phyloP scores from a whole-genome alignment of 2,113 vertebrate species.

The Myotis davidii region DNA sequence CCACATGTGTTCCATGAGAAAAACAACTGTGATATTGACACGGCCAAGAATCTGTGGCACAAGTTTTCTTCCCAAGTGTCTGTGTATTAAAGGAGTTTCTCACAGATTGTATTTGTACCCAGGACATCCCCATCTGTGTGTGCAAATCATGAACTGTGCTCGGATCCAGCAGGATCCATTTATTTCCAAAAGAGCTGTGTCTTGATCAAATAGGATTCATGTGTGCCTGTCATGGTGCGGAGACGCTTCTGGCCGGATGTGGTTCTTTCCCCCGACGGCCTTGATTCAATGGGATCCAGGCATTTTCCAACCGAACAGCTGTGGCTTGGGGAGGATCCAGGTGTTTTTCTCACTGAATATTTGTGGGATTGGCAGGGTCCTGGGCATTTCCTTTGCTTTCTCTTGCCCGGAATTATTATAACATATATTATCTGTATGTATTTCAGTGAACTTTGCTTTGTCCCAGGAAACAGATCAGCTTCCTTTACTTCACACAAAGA shows the following conservation, averaged over 20 bases:
- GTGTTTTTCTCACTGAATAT: constrained; percentile 84
- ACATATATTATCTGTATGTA: constrained; percentile 74
- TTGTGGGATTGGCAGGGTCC: constrained; percentile 83
- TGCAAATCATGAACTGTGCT: constrained; percentile 63
- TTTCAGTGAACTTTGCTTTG: constrained; percentile 71
- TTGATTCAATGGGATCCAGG: constrained; percentile 85
- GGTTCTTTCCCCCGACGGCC: constrained; percentile 79
- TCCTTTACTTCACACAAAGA: constrained; percentile 23
- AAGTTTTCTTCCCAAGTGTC: constrained; percentile 11
- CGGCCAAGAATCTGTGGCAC: neutral
- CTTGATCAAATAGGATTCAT: constrained; percentile 82
- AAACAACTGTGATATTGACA: neutral
- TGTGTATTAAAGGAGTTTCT: neutral
- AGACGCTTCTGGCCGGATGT: constrained; percentile 81
- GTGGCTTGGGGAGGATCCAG: constrained; percentile 86
- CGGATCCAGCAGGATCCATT: constrained; percentile 80
- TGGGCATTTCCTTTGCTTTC: constrained; percentile 82
- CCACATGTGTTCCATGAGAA: neutral
- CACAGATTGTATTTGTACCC: constrained; percentile 1
- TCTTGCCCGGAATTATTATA: constrained; percentile 81
- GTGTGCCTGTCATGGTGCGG: constrained; percentile 77
- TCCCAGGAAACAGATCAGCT: constrained; percentile 67
- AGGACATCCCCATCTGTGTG: constrained; percentile 44
- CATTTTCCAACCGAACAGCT: constrained; percentile 86
- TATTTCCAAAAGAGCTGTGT: constrained; percentile 77